Evolutionary conservation across 2,888 invertebrate genomes (phyloP).

Genomic region (Cephonodes hylas): DNA sequence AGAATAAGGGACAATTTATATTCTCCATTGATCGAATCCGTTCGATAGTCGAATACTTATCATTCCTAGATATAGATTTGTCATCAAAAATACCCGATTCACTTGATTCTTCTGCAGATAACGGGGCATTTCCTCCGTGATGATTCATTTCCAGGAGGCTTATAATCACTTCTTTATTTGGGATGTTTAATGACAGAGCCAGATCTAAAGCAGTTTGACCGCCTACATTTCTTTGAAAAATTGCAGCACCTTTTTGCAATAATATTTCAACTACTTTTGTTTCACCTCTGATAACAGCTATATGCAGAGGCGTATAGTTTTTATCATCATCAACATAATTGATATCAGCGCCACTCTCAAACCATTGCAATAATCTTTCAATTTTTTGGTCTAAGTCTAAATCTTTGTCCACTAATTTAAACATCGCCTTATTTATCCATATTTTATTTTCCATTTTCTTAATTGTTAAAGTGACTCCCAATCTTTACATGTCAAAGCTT

Average conservation of each 20-base stretch:
- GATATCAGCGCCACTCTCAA: neutral
- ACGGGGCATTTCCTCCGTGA: neutral
- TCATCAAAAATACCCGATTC: neutral
- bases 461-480: too few relatives aligned
- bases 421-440: neutral
- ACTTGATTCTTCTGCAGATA: neutral
- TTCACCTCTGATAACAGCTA: neutral
- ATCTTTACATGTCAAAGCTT: too few relatives aligned
- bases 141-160: neutral
- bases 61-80: neutral
- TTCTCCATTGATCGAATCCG: neutral
- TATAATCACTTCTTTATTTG: neutral
- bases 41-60: neutral
- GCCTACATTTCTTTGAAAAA: neutral
- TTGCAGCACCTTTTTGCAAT: neutral
- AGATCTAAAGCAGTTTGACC: neutral
- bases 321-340: neutral
- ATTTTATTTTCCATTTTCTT: neutral
- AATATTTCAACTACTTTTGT: neutral
- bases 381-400: neutral
- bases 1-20: constrained; percentile 7
- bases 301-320: neutral
- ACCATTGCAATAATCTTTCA: neutral
- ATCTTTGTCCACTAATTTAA: neutral
- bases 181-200: neutral